Evolutionary conservation across 2,113 vertebrate species (phyloP).

Genomic region (Oophaga pumilio): DNA sequence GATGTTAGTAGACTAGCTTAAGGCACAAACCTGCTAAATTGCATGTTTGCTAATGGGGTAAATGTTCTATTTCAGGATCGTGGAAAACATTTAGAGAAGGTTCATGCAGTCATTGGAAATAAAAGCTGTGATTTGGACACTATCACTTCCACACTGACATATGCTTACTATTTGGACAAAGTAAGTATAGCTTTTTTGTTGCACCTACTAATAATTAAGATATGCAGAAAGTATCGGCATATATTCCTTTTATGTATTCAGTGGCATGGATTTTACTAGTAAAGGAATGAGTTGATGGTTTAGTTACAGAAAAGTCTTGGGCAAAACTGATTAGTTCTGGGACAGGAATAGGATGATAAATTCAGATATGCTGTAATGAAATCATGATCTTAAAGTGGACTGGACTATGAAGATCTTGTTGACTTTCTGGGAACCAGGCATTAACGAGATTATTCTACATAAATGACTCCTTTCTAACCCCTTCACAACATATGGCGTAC

Average conservation of each 20-base stretch:
- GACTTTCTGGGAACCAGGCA: too few relatives aligned
- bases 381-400: too few relatives aligned
- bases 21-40: not conserved
- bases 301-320: too few relatives aligned
- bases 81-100: conserved; percentile 71
- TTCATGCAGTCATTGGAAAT: conserved; percentile 86
- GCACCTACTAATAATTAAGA: not conserved
- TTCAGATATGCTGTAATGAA: too few relatives aligned
- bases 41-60: not conserved
- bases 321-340: too few relatives aligned
- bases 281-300: too few relatives aligned
- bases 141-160: conserved; percentile 83
- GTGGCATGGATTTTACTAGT: not conserved
- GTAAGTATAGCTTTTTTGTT: conserved; percentile 67
- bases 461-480: too few relatives aligned
- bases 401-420: too few relatives aligned
- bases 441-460: too few relatives aligned
- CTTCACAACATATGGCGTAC: too few relatives aligned
- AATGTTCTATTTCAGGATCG: conserved; percentile 74
- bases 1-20: not conserved
- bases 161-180: conserved; percentile 89
- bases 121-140: conserved; percentile 85
- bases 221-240: not conserved
- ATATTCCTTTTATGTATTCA: not conserved
- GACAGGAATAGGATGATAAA: too few relatives aligned